phyloP scores from a whole-genome alignment of 2,797 vertebrate species.

The Microcaecilia unicolor region DNA sequence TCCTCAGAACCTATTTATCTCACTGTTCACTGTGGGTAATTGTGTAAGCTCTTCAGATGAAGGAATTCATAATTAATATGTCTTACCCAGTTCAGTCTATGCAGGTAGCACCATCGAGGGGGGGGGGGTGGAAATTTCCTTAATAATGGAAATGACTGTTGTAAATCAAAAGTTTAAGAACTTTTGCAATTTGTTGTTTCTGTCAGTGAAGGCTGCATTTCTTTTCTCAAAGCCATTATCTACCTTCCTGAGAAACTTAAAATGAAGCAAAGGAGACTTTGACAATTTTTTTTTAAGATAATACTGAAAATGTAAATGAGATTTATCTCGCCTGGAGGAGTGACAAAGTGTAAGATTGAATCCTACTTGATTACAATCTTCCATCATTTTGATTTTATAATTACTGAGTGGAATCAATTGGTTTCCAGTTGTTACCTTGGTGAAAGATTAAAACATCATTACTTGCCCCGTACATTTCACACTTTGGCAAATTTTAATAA shows the following conservation, averaged over 20 bases:
- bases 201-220: neutral
- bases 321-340: constrained; percentile 44
- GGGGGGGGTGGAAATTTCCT: too few species aligned
- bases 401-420: constrained; percentile 67
- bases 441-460: constrained; percentile 62
- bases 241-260: constrained; percentile 30
- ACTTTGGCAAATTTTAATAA: constrained; percentile 66
- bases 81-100: too few species aligned
- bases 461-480: constrained; percentile 57
- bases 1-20: too few species aligned
- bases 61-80: too few species aligned
- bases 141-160: too few species aligned
- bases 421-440: constrained; percentile 63
- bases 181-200: neutral
- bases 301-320: constrained; percentile 51
- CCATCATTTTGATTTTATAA: constrained; percentile 66
- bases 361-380: constrained; percentile 61
- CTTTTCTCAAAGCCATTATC: constrained; percentile 8
- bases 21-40: too few species aligned
- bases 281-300: constrained; percentile 54
- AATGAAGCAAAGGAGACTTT: constrained; percentile 43
- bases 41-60: too few species aligned
- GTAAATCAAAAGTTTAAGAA: neutral
- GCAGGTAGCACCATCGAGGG: too few species aligned
- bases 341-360: constrained; percentile 49